phyloP scores from a whole-genome alignment of 2,888 invertebrate species.

The Nephrotoma appendiculata region DNA sequence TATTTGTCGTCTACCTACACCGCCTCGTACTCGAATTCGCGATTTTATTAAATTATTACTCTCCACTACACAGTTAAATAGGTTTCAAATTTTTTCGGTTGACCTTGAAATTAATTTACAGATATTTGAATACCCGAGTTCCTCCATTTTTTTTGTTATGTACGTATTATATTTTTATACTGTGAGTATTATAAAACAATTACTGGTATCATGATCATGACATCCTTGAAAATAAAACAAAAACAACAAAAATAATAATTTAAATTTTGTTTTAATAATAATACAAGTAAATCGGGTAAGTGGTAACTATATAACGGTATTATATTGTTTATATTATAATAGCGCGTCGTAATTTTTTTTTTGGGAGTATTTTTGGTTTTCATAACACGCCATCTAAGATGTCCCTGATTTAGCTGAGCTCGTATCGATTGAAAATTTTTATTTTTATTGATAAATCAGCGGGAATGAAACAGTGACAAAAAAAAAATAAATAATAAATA shows the following conservation, averaged over 20 bases:
- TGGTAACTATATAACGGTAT: background rate
- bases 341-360: background rate
- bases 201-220: background rate
- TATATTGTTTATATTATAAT: background rate
- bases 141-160: background rate
- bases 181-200: background rate
- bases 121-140: background rate
- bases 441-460: background rate
- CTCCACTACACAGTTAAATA: background rate
- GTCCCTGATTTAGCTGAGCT: background rate
- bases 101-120: background rate
- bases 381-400: background rate
- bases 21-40: background rate
- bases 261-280: too few species aligned
- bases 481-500: background rate
- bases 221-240: background rate
- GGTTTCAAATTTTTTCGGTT: background rate
- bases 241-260: too few species aligned
- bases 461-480: too few species aligned
- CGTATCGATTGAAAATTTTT: background rate
- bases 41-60: background rate
- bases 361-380: background rate
- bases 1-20: background rate
- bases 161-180: background rate
- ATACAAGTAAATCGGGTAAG: background rate